Evolutionary conservation across 2,888 invertebrate species (phyloP), one percentile per base, ranked within the genome.

Genomic region (Thumatha senex): DNA sequence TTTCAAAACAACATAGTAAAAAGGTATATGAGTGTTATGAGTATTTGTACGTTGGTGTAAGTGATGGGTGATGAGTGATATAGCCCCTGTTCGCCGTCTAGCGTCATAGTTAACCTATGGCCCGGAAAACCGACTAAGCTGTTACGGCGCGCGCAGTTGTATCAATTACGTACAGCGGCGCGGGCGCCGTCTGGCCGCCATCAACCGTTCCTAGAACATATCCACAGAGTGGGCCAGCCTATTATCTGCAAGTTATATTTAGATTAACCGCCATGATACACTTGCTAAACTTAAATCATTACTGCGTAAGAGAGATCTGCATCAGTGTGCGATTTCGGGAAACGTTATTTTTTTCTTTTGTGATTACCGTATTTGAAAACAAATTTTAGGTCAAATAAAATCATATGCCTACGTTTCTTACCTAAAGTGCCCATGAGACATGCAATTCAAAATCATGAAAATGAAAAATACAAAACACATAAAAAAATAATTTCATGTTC

Each of bases 21-120:
- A 9, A n/a, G 5, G 11, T 10, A 7, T 33, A 11, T n/a, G n/a
- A n/a, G n/a, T n/a, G 1, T 33, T n/a, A 33, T 35, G 12, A n/a
- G 4, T 35, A 2, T 24, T 24, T 24, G 18, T 24, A 5, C 3
- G 18, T 24, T 4, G 18, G 18, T 24, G 18, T 24, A 24, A 24
- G 18, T 24, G 18, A 24, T 24, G 18, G 18, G 3, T 24, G 18
- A 24, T 24, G 18, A 24, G 18, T 24, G 18, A 24, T 24, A 24
- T 24, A 24, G 18, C 18, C 18, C 18, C 18, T 5, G 18, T 24
- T 42, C 29, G n/a, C 35, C 35, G 63, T 53, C 49, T 65, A 39
- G 57, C 36, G 18, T 39, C 41, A 38, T 62, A 46, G 48, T 64
- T 64, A 57, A 66, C 63, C 66, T 66, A 49, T 57, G 63, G 55